Percentiles rank a stretch among this genome's conserved stretches.
Evolutionary conservation across 2,888 invertebrate genomes (phyloP).

Genomic region (Pristionchus exspectatus): DNA sequence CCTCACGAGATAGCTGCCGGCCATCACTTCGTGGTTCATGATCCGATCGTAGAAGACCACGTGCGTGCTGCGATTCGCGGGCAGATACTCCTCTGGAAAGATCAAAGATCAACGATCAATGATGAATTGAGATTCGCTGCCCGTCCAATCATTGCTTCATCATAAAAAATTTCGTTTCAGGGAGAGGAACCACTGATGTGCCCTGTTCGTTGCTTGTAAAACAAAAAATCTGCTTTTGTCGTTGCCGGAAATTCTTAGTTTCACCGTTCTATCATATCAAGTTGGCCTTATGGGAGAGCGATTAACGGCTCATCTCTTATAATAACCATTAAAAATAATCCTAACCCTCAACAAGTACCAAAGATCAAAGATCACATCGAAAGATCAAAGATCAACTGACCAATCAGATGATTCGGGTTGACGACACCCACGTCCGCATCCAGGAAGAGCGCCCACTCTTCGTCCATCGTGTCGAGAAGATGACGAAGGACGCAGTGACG

Average conservation of each 20-base stretch:
- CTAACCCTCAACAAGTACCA: background rate
- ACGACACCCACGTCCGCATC: slow-evolving; percentile 71
- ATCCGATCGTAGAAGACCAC: slow-evolving; percentile 75
- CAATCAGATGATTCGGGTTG: slow-evolving; percentile 65
- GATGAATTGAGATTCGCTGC: background rate
- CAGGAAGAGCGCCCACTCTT: slow-evolving; percentile 63
- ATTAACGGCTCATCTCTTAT: background rate
- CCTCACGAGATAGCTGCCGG: slow-evolving; percentile 70
- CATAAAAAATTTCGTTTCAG: background rate
- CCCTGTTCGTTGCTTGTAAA: background rate
- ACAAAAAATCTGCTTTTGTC: background rate
- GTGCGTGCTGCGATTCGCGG: slow-evolving; percentile 57
- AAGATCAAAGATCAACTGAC: slow-evolving; percentile 24
- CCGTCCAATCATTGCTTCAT: background rate
- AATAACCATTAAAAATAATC: too few species aligned
- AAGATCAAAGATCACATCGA: background rate
- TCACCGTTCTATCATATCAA: background rate
- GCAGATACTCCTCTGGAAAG: slow-evolving; percentile 53
- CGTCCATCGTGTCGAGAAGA: slow-evolving; percentile 10
- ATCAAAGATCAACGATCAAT: background rate
- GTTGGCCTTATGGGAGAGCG: background rate
- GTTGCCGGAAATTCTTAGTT: background rate
- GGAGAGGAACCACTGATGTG: too few species aligned
- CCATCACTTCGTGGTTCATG: slow-evolving; percentile 77
- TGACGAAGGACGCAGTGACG: slow-evolving; percentile 51